Percentiles rank a stretch among this genome's conserved stretches.
phyloP scores from a whole-genome alignment of 2,113 vertebrate genomes.

The Tragelaphus strepsiceros region DNA sequence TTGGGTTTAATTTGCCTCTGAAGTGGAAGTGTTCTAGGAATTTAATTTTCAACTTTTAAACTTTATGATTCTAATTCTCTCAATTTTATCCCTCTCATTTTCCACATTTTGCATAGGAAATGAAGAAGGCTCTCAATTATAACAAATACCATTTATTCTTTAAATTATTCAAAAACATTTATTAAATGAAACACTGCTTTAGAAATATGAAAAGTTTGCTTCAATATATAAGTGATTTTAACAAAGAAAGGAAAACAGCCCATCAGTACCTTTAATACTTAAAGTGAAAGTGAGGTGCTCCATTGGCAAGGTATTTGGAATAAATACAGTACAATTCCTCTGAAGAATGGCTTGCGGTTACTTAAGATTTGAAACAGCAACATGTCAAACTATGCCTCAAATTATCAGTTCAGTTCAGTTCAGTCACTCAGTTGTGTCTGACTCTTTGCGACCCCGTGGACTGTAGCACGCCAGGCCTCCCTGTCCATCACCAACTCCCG shows the following conservation, averaged over 20 bases:
- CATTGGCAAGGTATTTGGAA: background rate
- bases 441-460: background rate
- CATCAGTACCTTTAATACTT: background rate
- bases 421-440: background rate
- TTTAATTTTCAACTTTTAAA: constrained; percentile 22
- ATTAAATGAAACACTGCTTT: background rate
- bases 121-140: background rate
- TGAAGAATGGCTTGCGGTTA: background rate
- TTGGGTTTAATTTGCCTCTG: background rate
- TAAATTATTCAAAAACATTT: background rate
- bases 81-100: background rate
- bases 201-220: background rate
- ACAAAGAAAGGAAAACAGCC: background rate
- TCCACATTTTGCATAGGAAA: background rate
- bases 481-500: background rate
- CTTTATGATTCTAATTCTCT: background rate
- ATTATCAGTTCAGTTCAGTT: background rate
- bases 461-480: background rate
- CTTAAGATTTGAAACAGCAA: background rate
- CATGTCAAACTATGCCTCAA: background rate
- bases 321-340: background rate
- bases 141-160: background rate
- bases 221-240: background rate
- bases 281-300: background rate
- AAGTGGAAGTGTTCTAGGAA: background rate